These are phyloP conservation scores for Formicarius rufipectus DNA, from an alignment of 2,113 vertebrate species.

Conservation along the genomic window DNA sequence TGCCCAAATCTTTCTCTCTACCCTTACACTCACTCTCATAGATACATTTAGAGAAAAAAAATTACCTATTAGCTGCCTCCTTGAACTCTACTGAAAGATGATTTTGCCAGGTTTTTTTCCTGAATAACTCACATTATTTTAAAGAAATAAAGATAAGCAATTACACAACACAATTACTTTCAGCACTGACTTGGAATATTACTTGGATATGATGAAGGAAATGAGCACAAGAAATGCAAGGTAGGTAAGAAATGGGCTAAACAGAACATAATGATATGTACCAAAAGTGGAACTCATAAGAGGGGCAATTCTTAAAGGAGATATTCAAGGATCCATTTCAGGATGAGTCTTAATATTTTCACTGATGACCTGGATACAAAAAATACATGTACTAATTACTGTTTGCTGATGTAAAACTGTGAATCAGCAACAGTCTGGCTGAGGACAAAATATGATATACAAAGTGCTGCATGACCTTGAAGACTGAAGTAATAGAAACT, in stretches of 20 bases:
- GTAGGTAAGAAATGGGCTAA: background rate
- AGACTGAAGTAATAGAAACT: background rate
- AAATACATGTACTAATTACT: background rate
- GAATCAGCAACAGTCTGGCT: background rate
- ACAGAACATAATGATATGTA: background rate
- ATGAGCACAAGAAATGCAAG: background rate
- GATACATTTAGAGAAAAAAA: background rate
- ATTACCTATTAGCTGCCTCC: background rate
- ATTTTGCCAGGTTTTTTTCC: background rate
- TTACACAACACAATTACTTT: background rate
- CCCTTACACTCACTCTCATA: background rate
- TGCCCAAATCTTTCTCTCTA: background rate
- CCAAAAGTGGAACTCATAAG: background rate
- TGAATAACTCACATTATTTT: background rate
- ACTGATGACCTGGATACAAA: background rate
- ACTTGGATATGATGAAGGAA: background rate
- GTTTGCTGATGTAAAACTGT: background rate
- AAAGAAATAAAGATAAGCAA: background rate
- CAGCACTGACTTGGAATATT: background rate
- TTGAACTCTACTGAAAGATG: background rate
- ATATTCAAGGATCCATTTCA: background rate
- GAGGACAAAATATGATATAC: background rate
- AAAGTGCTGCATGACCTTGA: background rate
- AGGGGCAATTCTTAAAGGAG: background rate
- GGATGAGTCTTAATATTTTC: background rate